phyloP scores from a whole-genome alignment of 2,797 vertebrate species.

The Merluccius polli region DNA sequence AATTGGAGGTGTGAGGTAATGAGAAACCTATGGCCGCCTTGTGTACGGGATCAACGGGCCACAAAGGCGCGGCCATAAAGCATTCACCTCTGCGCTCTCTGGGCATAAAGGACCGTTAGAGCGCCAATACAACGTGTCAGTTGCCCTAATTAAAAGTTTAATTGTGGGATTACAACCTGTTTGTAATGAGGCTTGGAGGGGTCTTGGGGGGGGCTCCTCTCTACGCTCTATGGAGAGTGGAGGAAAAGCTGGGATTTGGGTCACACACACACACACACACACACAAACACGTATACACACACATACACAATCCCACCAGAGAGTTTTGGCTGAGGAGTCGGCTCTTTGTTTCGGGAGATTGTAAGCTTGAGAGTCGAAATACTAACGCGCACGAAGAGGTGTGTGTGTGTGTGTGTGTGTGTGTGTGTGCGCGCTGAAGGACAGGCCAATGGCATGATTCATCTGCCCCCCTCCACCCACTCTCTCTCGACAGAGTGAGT shows the following conservation, averaged over 20 bases:
- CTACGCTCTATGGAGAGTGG: slow-evolving; percentile 38
- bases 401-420: slow-evolving; percentile 24
- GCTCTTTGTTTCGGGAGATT: slow-evolving; percentile 55
- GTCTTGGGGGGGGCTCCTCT: slow-evolving; percentile 48
- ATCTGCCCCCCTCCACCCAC: slow-evolving; percentile 37
- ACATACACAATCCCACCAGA: slow-evolving; percentile 36
- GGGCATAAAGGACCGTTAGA: slow-evolving; percentile 68
- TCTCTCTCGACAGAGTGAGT: too few species aligned
- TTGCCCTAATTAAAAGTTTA: slow-evolving; percentile 79
- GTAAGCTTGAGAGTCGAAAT: slow-evolving; percentile 56
- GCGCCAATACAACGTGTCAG: slow-evolving; percentile 73
- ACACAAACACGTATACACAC: background rate
- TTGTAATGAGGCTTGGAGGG: slow-evolving; percentile 61
- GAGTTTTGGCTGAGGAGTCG: slow-evolving; percentile 39
- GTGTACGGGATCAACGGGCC: slow-evolving; percentile 58
- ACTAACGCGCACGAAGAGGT: slow-evolving; percentile 29
- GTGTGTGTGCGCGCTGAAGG: slow-evolving; percentile 45
- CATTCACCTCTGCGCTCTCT: slow-evolving; percentile 68
- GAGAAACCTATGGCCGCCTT: slow-evolving; percentile 74
- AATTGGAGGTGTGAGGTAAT: slow-evolving; percentile 72
- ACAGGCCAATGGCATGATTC: slow-evolving; percentile 62
- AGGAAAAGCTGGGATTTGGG: slow-evolving; percentile 64
- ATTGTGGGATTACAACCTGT: slow-evolving; percentile 73
- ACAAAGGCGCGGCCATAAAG: slow-evolving; percentile 71
- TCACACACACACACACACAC: slow-evolving; percentile 11